These are phyloP conservation scores for Sinocyclocheilus anophthalmus DNA, from an alignment of 2,113 vertebrate genomes.

Conservation along the genomic window DNA sequence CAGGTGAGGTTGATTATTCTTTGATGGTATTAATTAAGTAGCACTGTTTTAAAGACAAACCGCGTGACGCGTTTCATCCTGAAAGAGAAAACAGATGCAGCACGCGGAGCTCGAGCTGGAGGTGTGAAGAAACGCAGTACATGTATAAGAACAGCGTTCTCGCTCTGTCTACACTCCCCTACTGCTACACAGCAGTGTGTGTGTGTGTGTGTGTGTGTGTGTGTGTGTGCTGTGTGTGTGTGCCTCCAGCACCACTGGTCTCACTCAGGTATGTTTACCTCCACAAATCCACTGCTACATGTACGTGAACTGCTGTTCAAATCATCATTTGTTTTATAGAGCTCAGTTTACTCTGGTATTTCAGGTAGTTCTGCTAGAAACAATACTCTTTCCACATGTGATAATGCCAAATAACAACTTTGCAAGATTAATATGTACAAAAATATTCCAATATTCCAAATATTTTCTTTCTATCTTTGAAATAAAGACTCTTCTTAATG, in stretches of 20 bases:
- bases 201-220: neutral
- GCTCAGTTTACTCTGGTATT: neutral
- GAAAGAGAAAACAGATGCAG: conserved; percentile 54
- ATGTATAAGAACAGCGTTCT: conserved; percentile 73
- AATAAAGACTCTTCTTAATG: no score
- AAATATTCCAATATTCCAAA: no score
- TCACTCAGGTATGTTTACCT: neutral
- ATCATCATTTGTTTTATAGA: no score
- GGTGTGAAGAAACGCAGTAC: conserved; percentile 75
- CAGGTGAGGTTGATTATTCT: neutral
- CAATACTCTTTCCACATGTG: no score
- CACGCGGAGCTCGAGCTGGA: conserved; percentile 70
- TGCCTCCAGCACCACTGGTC: neutral
- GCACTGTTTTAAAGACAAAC: conserved; percentile 46
- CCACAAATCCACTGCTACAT: neutral
- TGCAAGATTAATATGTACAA: neutral
- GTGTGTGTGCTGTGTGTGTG: neutral
- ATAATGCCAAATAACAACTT: neutral
- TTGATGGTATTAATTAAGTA: conserved; percentile 38
- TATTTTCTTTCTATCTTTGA: no score
- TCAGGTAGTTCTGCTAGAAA: neutral
- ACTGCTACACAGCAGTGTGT: conserved; percentile 42
- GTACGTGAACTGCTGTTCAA: neutral
- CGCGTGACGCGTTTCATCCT: conserved; percentile 17
- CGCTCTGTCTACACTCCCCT: conserved; percentile 44